These are phyloP conservation scores for Anadara kagoshimensis DNA, from an alignment of 1,140 invertebrate genomes.

Conservation along the genomic window DNA sequence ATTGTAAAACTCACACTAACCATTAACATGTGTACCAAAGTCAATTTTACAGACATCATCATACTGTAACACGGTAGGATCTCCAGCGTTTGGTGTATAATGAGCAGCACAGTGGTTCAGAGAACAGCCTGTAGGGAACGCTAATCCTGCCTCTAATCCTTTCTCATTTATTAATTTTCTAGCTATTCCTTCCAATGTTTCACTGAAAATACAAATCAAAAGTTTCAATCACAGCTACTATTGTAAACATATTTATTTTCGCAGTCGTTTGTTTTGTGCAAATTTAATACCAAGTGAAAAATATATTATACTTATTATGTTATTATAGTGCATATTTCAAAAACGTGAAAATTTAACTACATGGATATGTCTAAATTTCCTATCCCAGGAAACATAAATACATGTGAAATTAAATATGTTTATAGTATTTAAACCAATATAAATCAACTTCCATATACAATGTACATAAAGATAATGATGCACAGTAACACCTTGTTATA, in stretches of 20 bases:
- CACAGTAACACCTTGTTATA: too few species aligned
- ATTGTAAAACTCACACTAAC: constrained; percentile 65
- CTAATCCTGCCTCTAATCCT: constrained; percentile 95
- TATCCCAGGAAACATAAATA: too few species aligned
- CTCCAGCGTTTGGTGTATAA: constrained; percentile 99
- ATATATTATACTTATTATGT: too few species aligned
- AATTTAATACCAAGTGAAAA: too few species aligned
- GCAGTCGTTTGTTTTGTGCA: too few species aligned
- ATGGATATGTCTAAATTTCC: background rate
- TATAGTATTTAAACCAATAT: too few species aligned
- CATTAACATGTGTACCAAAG: constrained; percentile 99
- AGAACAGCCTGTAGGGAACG: constrained; percentile 99
- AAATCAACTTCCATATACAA: too few species aligned
- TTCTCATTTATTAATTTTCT: constrained; percentile 95
- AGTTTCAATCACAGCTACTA: background rate
- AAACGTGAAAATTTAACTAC: too few species aligned
- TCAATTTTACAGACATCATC: constrained; percentile 99
- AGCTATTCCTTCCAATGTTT: constrained; percentile 94
- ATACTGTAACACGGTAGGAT: constrained; percentile 93
- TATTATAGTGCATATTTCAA: too few species aligned
- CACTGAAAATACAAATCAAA: constrained; percentile 74
- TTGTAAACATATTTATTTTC: background rate
- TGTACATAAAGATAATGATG: too few species aligned
- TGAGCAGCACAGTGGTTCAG: constrained; percentile 99
- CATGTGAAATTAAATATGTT: too few species aligned